Conservation (phyloP, 2,888 invertebrate genomes). For the Elmis aenea region DNA sequence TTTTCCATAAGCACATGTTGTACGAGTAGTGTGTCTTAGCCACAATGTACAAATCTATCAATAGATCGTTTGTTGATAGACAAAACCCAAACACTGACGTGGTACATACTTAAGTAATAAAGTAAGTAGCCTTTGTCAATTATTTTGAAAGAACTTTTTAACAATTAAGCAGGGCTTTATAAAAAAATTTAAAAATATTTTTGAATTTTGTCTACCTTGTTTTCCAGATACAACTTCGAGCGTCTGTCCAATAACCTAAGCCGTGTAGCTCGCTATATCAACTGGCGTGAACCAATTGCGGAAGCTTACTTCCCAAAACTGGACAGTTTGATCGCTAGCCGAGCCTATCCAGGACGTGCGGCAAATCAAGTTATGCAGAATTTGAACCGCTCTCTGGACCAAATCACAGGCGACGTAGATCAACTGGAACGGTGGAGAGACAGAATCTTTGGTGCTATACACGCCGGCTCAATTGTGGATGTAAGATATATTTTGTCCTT, state of each 20-base stretch:
- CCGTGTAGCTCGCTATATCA: conserved; percentile 58
- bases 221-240: conserved; percentile 67
- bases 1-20: too few species aligned
- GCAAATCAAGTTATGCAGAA: conserved; percentile 53
- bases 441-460: conserved; percentile 66
- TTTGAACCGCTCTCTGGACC: conserved; percentile 63
- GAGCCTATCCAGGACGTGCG: conserved; percentile 70
- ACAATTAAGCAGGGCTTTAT: too few species aligned
- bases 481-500: too few species aligned
- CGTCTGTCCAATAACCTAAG: conserved; percentile 66
- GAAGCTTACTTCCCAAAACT: conserved; percentile 85
- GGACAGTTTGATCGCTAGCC: conserved; percentile 67
- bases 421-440: conserved; percentile 72
- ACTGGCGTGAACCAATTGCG: conserved; percentile 63
- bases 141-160: too few species aligned
- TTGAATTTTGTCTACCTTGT: too few species aligned
- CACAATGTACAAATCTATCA: too few species aligned
- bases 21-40: too few species aligned
- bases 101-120: too few species aligned
- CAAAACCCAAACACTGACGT: too few species aligned
- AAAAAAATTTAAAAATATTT: too few species aligned
- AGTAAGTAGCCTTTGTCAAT: too few species aligned
- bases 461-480: conserved; percentile 56
- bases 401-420: conserved; percentile 60
- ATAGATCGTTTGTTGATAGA: too few species aligned